Percentiles rank a stretch among this genome's conserved stretches.
Conservation (phyloP, 37 sponge, comb jelly and placozoan species). For the Spongilla lacustris region DNA sequence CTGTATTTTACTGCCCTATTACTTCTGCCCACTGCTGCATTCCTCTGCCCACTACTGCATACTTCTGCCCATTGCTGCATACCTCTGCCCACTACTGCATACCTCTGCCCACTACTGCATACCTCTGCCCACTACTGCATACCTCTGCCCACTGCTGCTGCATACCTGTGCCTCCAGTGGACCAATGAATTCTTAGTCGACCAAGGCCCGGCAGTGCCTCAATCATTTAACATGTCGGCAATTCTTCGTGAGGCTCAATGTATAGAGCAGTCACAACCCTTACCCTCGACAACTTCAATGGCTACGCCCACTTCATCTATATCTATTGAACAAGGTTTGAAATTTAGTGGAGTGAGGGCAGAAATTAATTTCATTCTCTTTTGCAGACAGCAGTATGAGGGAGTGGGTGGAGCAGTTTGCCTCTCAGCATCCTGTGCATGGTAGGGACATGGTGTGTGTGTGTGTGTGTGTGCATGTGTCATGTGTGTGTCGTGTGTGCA, state of each 20-base stretch:
- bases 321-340: neutral
- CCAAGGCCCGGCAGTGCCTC: slow-evolving; percentile 43
- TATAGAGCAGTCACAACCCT: slow-evolving; percentile 4
- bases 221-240: slow-evolving; percentile 69
- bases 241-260: slow-evolving; percentile 50
- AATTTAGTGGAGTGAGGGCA: too few species aligned
- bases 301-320: too few species aligned
- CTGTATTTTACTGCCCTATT: too few species aligned
- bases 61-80: neutral
- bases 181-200: slow-evolving; percentile 69
- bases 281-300: neutral
- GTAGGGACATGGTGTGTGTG: neutral
- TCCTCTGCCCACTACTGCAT: neutral
- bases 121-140: neutral
- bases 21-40: too few species aligned
- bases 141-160: too few species aligned
- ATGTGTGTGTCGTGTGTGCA: too few species aligned
- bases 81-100: neutral
- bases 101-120: neutral
- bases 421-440: neutral
- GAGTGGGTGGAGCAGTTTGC: slow-evolving; percentile 69
- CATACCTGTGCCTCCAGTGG: slow-evolving; percentile 27
- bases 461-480: slow-evolving; percentile 6
- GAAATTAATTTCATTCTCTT: neutral
- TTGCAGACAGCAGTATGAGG: slow-evolving; percentile 36